Conservation (phyloP, 2,797 vertebrate species). For the Acanthurus tractus region DNA sequence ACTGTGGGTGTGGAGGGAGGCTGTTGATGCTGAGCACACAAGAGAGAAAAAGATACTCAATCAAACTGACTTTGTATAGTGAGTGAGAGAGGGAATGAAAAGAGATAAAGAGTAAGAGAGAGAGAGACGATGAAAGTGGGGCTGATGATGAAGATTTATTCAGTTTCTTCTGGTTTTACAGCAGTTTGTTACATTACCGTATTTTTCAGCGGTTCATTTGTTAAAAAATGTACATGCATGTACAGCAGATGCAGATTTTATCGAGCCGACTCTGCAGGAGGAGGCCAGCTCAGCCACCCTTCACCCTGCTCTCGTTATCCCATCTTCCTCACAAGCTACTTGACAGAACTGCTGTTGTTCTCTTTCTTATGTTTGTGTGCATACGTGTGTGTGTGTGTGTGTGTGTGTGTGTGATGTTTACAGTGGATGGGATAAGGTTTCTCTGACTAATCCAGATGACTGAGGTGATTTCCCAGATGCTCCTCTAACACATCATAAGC, state of each 20-base stretch:
- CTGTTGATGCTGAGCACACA: slow-evolving; percentile 77
- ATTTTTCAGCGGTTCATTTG: background rate
- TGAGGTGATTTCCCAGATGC: background rate
- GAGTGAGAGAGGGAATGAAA: slow-evolving; percentile 47
- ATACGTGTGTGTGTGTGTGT: slow-evolving; percentile 9
- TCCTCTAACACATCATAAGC: slow-evolving; percentile 10
- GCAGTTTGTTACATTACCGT: background rate
- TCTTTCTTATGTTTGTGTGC: slow-evolving; percentile 26
- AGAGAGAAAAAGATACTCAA: slow-evolving; percentile 80
- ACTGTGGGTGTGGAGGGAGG: slow-evolving; percentile 46
- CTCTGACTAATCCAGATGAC: slow-evolving; percentile 21
- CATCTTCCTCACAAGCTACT: slow-evolving; percentile 35
- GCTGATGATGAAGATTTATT: slow-evolving; percentile 29
- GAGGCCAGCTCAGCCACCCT: slow-evolving; percentile 56
- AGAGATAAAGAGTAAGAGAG: slow-evolving; percentile 30
- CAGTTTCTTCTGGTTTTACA: slow-evolving; percentile 9
- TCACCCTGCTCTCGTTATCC: slow-evolving; percentile 29
- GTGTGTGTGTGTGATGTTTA: slow-evolving; percentile 4
- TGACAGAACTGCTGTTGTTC: slow-evolving; percentile 55
- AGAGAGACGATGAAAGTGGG: slow-evolving; percentile 28
- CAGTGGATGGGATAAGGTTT: slow-evolving; percentile 28
- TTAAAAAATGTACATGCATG: background rate
- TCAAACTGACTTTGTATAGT: slow-evolving; percentile 74
- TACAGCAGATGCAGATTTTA: slow-evolving; percentile 23
- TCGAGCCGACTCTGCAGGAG: slow-evolving; percentile 42